Conservation (phyloP, 2,113 vertebrate genomes). For the Anoura caudifer region DNA sequence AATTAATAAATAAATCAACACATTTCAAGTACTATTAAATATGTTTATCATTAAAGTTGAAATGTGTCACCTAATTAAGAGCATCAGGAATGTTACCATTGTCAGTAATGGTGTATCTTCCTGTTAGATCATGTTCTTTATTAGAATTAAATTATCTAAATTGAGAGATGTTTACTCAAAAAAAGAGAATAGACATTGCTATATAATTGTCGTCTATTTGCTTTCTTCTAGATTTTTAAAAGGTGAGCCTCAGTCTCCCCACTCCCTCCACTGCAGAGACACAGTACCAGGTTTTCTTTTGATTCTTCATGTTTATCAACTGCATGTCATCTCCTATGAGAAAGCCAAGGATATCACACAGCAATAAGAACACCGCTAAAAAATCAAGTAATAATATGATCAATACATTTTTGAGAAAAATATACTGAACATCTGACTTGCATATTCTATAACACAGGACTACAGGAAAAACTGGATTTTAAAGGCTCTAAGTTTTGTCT, state of each 20-base stretch:
- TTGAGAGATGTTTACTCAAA: neutral
- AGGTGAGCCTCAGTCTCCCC: neutral
- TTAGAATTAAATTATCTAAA: neutral
- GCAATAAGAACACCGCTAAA: neutral
- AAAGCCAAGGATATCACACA: neutral
- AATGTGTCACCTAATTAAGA: neutral
- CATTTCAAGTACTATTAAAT: neutral
- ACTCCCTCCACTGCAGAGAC: neutral
- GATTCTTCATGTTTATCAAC: neutral
- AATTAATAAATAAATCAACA: slow-evolving; percentile 3
- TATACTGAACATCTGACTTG: neutral
- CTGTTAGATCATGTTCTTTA: neutral
- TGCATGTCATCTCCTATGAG: neutral
- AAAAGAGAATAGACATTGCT: neutral
- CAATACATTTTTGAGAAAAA: neutral
- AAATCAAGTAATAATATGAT: neutral
- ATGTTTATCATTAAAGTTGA: neutral
- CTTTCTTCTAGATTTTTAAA: neutral
- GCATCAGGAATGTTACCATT: neutral
- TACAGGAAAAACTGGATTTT: neutral
- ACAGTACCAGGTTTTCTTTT: neutral
- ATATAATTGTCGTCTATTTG: neutral
- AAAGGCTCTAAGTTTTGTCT: neutral
- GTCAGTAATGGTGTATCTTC: neutral
- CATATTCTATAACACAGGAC: neutral